Evolutionary conservation across 2,888 invertebrate genomes (phyloP), one percentile per base, ranked within the genome.

Genomic region (Leptodirus hochenwartii): DNA sequence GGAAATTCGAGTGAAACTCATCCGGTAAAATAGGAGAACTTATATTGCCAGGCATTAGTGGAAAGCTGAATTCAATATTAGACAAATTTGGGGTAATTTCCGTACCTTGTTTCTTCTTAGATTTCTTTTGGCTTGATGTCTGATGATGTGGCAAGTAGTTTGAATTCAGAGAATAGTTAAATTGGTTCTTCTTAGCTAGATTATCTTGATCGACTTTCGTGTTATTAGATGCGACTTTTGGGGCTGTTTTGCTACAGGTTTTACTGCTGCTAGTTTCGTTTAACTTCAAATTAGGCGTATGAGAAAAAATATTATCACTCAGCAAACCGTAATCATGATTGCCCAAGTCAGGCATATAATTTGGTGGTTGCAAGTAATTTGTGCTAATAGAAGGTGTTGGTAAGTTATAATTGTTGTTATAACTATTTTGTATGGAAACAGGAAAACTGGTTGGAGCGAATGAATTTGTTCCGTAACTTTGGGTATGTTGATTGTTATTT

Each of bases 1-100:
- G 38, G 35, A 53, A 53, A 27, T 47, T 49, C 3, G 48, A 37
- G 37, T 54, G 54, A 31, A 55, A 56, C 42, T 56, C 57, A 31
- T 57, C 57, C 1, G 53, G 53, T 30, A 56, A 43, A 33, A 56
- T 45, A 2, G 56, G 56, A 1, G 55, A 55, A 40, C 50, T 53
- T 14, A 54, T 52, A 8, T 49, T 39, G n/a, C 47, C 49, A 13
- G 52, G 50, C 43, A 54, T 48, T 3, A 54, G 45, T 4, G 56
- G 37, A 34, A 57, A 53, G 12, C 51, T 46, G 32, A 54, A 47
- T 36, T 56, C 56, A 8, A 47, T 45, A 27, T n/a, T n/a, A n/a
- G n/a, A n/a, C n/a, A 56, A 50, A 32, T 44, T 43, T 4, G 50
- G 44, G n/a, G 39, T 35, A 27, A 43, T 45, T 15, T 37, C 40